A percentile compares a stretch with the other conserved stretches of the same genome.
Conservation (phyloP, 2,797 vertebrate genomes). For the Hyperoplus lanceolatus region DNA sequence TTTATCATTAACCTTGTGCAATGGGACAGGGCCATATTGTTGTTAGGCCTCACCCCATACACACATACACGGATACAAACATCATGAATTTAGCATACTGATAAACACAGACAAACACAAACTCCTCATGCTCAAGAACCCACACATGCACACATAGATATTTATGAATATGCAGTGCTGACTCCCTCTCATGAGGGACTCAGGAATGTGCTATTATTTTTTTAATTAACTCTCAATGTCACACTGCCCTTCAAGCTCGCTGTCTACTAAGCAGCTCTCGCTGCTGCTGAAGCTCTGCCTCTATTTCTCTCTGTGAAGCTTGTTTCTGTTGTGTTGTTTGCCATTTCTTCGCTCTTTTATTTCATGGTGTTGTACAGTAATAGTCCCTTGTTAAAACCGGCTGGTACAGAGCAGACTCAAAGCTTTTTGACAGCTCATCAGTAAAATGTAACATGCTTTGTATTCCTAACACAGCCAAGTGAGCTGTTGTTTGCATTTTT, state of each 20-base stretch:
- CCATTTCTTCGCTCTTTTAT: background rate
- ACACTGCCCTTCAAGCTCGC: conserved; percentile 82
- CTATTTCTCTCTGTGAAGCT: conserved; percentile 9
- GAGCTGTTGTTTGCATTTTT: conserved; percentile 39
- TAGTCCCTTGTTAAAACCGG: conserved; percentile 23
- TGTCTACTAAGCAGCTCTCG: conserved; percentile 70
- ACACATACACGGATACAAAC: conserved; percentile 35
- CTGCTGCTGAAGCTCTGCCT: conserved; percentile 37
- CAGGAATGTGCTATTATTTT: conserved; percentile 81
- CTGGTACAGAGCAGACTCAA: conserved; percentile 29
- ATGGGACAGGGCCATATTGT: conserved; percentile 68
- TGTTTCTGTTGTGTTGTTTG: conserved; percentile 33
- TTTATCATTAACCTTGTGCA: conserved; percentile 84
- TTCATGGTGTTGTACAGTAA: conserved; percentile 11
- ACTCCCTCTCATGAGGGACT: conserved; percentile 54
- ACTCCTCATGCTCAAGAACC: conserved; percentile 14
- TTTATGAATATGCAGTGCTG: conserved; percentile 62
- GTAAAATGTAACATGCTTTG: conserved; percentile 38
- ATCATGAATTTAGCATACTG: conserved; percentile 23
- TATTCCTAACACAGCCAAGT: conserved; percentile 35
- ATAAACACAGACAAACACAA: conserved; percentile 37
- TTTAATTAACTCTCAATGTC: conserved; percentile 90
- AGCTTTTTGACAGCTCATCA: conserved; percentile 21
- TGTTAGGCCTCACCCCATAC: conserved; percentile 53
- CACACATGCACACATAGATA: conserved; percentile 48